Base-by-base conservation (phyloP, 1,140 invertebrate species). In the Argopecten irradians region DNA sequence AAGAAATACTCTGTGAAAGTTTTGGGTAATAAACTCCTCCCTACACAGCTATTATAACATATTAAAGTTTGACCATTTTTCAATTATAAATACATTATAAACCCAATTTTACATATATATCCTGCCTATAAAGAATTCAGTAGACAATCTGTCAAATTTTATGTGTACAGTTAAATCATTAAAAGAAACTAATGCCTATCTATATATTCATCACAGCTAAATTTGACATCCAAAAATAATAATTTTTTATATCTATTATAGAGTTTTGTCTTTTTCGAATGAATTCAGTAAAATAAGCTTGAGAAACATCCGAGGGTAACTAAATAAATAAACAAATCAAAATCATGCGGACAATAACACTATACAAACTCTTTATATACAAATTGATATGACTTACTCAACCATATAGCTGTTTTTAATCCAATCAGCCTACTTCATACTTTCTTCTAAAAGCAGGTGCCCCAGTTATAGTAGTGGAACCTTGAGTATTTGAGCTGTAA, bases 321-420 rank as follows among this genome's bases (percentile, higher is more conserved):
- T 28, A n/a, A 28, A 28, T 71, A 71, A 71, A 71, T n/a, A 71
- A 71, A 71, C 55, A 71, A 71, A 71, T 71, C 22, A 71, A 71
- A 28, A 71, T 71, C 55, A 71, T 3, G 28, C 2, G 22, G 55
- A 71, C 22, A 71, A 71, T 71, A 71, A 71, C 55, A 71, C 16
- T 55, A 19, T n/a, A n/a, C n/a, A n/a, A n/a, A 55, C 14, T 5
- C 55, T 71, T 28, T 28, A 71, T 71, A 71, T n/a, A 71, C 22
- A 71, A 71, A 71, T 71, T 71, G 22, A 71, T 71, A 71, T 28
- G 2, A 71, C 55, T 71, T 71, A 71, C 55, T 71, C 22, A 16
- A 71, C 55, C 55, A 71, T n/a, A n/a, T 71, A 71, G 22, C 55
- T 71, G 55, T 71, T 71, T 71, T 71, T 71, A 71, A 71, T 71